These are phyloP conservation scores for Trissoscelio sp. DNA, from an alignment of 2,888 invertebrate species.

Conservation along the genomic window DNA sequence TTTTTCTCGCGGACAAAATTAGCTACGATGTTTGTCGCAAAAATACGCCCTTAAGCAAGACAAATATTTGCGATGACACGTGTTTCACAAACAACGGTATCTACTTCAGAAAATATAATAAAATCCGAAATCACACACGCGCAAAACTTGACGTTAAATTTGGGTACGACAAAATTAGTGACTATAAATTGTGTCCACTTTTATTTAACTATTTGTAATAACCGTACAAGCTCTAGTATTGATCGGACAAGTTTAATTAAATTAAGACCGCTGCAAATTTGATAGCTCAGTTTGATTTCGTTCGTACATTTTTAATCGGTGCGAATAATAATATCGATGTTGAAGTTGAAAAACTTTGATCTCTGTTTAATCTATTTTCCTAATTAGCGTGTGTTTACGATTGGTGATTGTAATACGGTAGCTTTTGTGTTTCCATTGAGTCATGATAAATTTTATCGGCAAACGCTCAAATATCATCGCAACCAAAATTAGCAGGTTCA, in stretches of 20 bases:
- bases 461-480: slow-evolving; percentile 57
- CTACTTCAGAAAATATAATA: slow-evolving; percentile 25
- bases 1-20: slow-evolving; percentile 11
- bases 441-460: slow-evolving; percentile 58
- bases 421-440: slow-evolving; percentile 57
- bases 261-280: slow-evolving; percentile 4
- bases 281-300: slow-evolving; percentile 4
- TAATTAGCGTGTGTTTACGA: slow-evolving; percentile 30
- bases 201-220: slow-evolving; percentile 21
- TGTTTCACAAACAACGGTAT: slow-evolving; percentile 31
- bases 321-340: neutral
- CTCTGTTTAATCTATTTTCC: slow-evolving; percentile 27
- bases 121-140: slow-evolving; percentile 26
- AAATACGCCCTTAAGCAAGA: slow-evolving; percentile 39
- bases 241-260: slow-evolving; percentile 16
- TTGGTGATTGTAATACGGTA: slow-evolving; percentile 20
- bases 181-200: slow-evolving; percentile 4
- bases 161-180: neutral
- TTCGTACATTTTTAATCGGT: neutral
- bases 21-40: slow-evolving; percentile 7
- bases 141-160: slow-evolving; percentile 3
- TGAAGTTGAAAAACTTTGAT: slow-evolving; percentile 18
- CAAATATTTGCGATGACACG: slow-evolving; percentile 44
- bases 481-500: slow-evolving; percentile 52
- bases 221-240: slow-evolving; percentile 2